Evolutionary conservation across 2,888 invertebrate genomes (phyloP), one percentile per base, ranked within the genome.

Genomic region (Sphinx pinastri): DNA sequence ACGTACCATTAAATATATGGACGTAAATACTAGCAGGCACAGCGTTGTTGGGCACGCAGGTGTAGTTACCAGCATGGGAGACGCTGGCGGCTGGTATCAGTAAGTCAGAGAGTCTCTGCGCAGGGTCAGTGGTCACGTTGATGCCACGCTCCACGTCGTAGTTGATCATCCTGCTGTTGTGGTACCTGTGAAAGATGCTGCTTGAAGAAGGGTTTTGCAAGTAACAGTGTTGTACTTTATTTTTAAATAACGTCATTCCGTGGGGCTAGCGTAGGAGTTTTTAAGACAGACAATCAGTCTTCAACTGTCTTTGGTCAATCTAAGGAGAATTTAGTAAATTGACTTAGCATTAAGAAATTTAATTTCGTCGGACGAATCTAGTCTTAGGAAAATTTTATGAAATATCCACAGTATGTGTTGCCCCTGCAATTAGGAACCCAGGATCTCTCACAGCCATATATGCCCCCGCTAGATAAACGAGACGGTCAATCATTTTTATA

Each of bases 101-200:
- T 52, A 97, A 93, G 82, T 96, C 96, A 71, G 97, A 97, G 68
- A 95, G 95, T 80, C 97, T 95, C 84, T 95, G 96, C 70, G 95
- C 94, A 54, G 96, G 93, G 80, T 98, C 97, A 8, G 97, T 97
- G 72, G 97, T 97, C 70, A 98, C 98, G 88, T 97, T 98, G 84
- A 98, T 96, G 70, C 97, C 98, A 72, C 97, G 95, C 84, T 98
- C 98, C 59, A 95, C 95, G 91, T 98, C 98, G 90, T 97, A 98
- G 95, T 98, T 98, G 87, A 98, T 98, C 98, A 98, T 98, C 77
- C 97, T 96, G 85, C 97, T 97, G 92, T 98, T 98, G 93, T 97
- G 97, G 88, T 97, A 98, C 96, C 96, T 96, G 89, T 78, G 55
- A 10, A 16, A 5, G 2, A 31, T 54, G 52, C 14, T 25, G 14